Evolutionary conservation across 1,140 invertebrate genomes (phyloP).

Genomic region (Anoplophora glabripennis): DNA sequence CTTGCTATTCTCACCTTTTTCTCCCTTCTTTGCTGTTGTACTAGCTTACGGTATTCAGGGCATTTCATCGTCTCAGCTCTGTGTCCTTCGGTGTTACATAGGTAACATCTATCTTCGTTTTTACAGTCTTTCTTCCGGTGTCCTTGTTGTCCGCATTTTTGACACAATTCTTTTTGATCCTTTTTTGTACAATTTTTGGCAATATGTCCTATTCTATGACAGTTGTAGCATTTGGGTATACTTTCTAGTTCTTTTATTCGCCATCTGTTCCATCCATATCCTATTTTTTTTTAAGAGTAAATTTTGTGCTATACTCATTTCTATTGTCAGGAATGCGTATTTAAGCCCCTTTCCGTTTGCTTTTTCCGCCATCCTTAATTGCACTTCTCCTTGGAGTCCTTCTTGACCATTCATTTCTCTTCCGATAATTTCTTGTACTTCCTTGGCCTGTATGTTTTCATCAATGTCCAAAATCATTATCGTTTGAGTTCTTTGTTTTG

Average conservation of each 20-base stretch:
- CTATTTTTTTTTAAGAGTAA: conserved; percentile 1
- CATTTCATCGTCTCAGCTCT: conserved; percentile 10
- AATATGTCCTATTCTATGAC: not conserved
- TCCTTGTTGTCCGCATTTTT: not conserved
- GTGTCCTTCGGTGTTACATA: conserved; percentile 6
- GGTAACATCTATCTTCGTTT: not conserved
- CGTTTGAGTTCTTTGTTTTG: conserved; percentile 6
- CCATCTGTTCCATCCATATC: conserved; percentile 9
- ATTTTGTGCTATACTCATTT: not conserved
- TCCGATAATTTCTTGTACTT: not conserved
- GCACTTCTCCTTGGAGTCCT: not conserved
- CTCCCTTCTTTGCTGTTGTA: not conserved
- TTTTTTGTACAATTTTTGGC: not conserved
- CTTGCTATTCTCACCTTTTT: not conserved
- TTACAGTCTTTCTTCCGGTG: conserved; percentile 4
- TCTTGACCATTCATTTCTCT: conserved; percentile 1
- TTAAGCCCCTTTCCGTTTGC: not conserved
- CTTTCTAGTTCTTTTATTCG: conserved; percentile 1
- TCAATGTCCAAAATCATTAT: conserved; percentile 3
- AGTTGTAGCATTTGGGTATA: not conserved
- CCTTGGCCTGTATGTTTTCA: not conserved
- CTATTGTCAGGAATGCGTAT: conserved; percentile 5
- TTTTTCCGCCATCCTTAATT: conserved; percentile 5
- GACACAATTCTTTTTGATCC: not conserved
- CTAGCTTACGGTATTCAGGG: not conserved